These are phyloP conservation scores for Gymnorhina tibicen DNA, from an alignment of 2,113 vertebrate species.

Conservation along the genomic window DNA sequence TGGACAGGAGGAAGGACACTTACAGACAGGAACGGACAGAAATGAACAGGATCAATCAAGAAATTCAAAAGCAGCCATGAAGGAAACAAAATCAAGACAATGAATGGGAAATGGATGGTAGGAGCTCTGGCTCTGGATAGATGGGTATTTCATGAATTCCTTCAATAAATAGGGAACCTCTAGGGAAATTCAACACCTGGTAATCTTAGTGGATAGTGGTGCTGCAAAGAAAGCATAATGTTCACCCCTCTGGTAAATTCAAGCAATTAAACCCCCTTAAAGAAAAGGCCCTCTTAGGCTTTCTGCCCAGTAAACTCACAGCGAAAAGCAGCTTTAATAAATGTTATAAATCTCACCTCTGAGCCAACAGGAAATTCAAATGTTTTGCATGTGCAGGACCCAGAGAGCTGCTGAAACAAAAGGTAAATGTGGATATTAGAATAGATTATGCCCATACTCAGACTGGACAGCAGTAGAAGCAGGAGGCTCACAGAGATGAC, in stretches of 20 bases:
- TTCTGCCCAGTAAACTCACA: constrained; percentile 75
- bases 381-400: constrained; percentile 68
- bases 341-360: constrained; percentile 80
- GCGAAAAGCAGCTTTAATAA: constrained; percentile 77
- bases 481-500: background rate
- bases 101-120: background rate
- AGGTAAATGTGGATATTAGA: constrained; percentile 64
- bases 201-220: constrained; percentile 63
- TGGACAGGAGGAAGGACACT: background rate
- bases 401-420: constrained; percentile 72
- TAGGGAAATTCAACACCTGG: constrained; percentile 61
- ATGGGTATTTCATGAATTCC: constrained; percentile 40
- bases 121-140: background rate
- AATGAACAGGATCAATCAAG: background rate
- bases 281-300: constrained; percentile 71
- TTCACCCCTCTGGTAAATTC: constrained; percentile 68
- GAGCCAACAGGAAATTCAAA: constrained; percentile 83
- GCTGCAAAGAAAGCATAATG: constrained; percentile 57
- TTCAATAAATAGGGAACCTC: constrained; percentile 32
- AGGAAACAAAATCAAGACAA: background rate
- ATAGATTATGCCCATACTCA: background rate
- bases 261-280: constrained; percentile 69
- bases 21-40: background rate
- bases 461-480: background rate
- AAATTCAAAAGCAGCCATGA: background rate